These are phyloP conservation scores for Morphnarchus princeps DNA, from an alignment of 2,113 vertebrate species.

Conservation along the genomic window DNA sequence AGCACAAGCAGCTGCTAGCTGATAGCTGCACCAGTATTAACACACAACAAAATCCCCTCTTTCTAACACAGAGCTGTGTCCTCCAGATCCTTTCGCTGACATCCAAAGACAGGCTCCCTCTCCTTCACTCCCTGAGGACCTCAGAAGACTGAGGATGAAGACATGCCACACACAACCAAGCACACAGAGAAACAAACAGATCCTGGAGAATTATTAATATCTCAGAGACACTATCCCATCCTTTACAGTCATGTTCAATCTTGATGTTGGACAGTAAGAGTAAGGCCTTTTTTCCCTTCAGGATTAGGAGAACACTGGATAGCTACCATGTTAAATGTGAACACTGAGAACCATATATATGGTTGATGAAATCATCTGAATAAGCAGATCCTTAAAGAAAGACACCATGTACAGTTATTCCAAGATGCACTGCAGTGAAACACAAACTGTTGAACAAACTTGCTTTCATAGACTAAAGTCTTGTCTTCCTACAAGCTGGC, in stretches of 20 bases:
- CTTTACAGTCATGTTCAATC: not conserved
- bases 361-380: no score
- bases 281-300: not conserved
- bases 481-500: not conserved
- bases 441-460: not conserved
- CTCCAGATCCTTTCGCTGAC: not conserved
- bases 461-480: not conserved
- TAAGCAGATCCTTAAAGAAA: not conserved
- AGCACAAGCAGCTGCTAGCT: not conserved
- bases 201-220: not conserved
- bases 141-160: not conserved
- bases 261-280: not conserved
- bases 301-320: not conserved
- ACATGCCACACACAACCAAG: not conserved
- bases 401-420: accelerated
- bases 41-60: not conserved
- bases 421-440: not conserved
- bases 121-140: not conserved
- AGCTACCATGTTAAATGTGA: not conserved
- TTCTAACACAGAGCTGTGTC: not conserved
- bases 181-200: not conserved
- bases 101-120: not conserved
- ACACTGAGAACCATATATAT: not conserved
- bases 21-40: not conserved
- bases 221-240: not conserved